Percentiles rank a stretch among this genome's conserved stretches.
phyloP scores from a whole-genome alignment of 1,140 invertebrate genomes.

The Berghia stephanieae region DNA sequence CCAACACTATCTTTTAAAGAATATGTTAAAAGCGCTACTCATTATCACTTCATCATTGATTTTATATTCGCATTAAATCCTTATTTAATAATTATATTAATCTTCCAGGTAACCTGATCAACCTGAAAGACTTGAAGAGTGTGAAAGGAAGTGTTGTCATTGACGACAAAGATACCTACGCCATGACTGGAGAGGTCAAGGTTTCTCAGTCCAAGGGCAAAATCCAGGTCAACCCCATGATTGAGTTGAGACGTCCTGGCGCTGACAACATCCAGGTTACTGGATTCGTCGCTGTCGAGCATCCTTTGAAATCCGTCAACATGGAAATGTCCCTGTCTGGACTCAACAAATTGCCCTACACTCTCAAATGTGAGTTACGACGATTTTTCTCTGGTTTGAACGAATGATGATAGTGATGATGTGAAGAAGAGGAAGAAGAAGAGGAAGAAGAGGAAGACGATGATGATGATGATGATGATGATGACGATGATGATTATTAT shows the following conservation, averaged over 20 bases:
- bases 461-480: no score
- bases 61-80: no score
- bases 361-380: constrained; percentile 48
- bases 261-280: constrained; percentile 39
- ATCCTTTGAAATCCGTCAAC: constrained; percentile 33
- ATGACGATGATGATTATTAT: no score
- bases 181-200: constrained; percentile 42
- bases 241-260: constrained; percentile 46
- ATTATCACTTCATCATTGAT: no score
- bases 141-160: constrained; percentile 45
- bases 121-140: constrained; percentile 41
- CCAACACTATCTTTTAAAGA: no score
- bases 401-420: no score
- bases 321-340: constrained; percentile 44
- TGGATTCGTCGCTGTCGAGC: constrained; percentile 38
- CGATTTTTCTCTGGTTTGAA: no score
- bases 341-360: constrained; percentile 45
- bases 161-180: constrained; percentile 49
- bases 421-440: no score
- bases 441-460: no score
- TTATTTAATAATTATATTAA: no score
- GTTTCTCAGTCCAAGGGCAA: constrained; percentile 36
- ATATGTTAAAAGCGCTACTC: no score
- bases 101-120: constrained; percentile 42
- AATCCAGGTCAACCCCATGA: constrained; percentile 41